Percentiles rank a stretch among this genome's conserved stretches.
These are phyloP conservation scores for Climacteris rufus DNA, from an alignment of 2,113 vertebrate species.

Conservation along the genomic window DNA sequence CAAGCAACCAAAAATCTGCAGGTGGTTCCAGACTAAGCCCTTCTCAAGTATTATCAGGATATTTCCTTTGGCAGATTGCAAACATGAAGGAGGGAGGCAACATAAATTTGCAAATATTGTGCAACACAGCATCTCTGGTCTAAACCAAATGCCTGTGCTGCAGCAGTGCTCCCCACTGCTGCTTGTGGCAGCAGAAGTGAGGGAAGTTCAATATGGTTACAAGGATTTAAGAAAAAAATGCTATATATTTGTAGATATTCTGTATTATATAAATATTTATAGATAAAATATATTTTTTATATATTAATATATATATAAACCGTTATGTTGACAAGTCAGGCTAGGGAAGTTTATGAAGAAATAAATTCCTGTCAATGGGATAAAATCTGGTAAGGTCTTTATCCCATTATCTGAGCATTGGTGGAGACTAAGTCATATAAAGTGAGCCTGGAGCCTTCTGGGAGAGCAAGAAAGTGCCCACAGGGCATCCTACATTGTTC, in stretches of 20 bases:
- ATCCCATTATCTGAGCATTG: not conserved
- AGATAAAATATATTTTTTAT: not conserved
- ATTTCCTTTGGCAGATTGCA: not conserved
- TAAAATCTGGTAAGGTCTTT: not conserved
- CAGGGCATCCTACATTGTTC: not conserved
- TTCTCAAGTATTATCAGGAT: not conserved
- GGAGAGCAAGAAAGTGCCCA: not conserved
- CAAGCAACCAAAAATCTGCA: not conserved
- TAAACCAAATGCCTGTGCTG: not conserved
- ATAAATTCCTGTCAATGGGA: not conserved
- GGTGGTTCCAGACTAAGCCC: not conserved
- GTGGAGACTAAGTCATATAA: not conserved
- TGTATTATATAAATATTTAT: not conserved
- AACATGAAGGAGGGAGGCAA: not conserved
- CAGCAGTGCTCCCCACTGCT: not conserved
- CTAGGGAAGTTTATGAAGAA: not conserved
- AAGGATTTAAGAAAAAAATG: not conserved
- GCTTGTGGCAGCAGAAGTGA: accelerated
- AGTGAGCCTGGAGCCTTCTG: not conserved
- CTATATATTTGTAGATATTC: too few species aligned
- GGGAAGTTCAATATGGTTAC: accelerated
- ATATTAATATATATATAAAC: not conserved
- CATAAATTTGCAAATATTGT: not conserved
- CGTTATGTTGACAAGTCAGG: not conserved
- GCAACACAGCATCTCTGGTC: not conserved